Evolutionary conservation across 2,113 vertebrate species (phyloP).

Genomic region (Dascyllus trimaculatus): DNA sequence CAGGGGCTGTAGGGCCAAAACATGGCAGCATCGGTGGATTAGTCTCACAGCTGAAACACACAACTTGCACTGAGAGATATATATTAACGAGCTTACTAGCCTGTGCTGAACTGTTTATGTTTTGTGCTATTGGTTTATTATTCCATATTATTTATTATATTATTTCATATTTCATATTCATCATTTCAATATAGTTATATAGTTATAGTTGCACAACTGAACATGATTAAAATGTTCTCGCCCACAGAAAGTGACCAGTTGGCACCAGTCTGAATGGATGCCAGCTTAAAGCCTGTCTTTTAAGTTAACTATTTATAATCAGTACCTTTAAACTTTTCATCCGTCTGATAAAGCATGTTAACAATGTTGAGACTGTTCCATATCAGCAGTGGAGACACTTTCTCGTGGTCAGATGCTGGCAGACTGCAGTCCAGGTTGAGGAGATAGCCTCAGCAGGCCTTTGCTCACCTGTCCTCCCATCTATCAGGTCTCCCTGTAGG

Average conservation of each 20-base stretch:
- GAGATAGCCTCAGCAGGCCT: slow-evolving; percentile 59
- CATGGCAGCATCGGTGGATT: slow-evolving; percentile 11
- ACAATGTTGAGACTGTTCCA: slow-evolving; percentile 26
- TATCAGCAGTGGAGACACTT: slow-evolving; percentile 35
- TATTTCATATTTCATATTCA: no score
- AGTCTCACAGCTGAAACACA: slow-evolving; percentile 13
- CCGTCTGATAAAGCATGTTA: slow-evolving; percentile 45
- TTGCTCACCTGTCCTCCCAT: slow-evolving; percentile 37
- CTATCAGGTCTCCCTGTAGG: slow-evolving; percentile 55
- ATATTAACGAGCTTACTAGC: not conserved
- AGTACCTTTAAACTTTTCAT: slow-evolving; percentile 33
- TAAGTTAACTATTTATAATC: slow-evolving; percentile 24
- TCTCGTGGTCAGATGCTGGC: not conserved
- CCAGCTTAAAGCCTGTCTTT: slow-evolving; percentile 36
- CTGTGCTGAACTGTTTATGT: not conserved
- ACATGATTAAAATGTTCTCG: not conserved
- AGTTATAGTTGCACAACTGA: not conserved
- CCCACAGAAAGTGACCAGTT: not conserved
- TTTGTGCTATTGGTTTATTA: not conserved
- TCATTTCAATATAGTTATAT: not conserved
- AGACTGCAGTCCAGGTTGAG: slow-evolving; percentile 36
- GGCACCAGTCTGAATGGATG: not conserved
- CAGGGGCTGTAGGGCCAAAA: not conserved
- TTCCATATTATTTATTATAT: no score
- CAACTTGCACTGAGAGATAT: not conserved